phyloP scores from a whole-genome alignment of 2,888 invertebrate genomes.

The Galerucella pusilla region DNA sequence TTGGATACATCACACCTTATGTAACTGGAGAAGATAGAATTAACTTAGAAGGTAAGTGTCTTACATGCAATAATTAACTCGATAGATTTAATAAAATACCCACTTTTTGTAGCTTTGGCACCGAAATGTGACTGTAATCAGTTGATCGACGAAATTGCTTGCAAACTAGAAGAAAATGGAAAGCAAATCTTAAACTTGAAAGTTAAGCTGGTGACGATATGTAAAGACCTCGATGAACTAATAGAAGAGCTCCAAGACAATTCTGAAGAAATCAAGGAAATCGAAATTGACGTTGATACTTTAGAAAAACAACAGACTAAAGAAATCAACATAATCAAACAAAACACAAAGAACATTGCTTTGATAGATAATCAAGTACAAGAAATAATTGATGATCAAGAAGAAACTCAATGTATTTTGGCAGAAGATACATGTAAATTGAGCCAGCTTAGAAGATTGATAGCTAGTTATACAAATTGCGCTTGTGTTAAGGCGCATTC shows the following conservation, averaged over 20 bases:
- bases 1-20: slow-evolving; percentile 7
- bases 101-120: background rate
- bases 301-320: background rate
- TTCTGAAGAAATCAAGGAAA: background rate
- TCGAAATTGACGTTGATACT: background rate
- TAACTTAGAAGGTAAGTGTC: background rate
- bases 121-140: slow-evolving; percentile 7
- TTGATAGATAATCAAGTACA: background rate
- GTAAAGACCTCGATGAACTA: background rate
- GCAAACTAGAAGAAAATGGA: background rate
- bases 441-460: background rate
- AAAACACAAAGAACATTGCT: background rate
- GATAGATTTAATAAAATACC: background rate
- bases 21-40: background rate
- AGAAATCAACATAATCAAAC: background rate
- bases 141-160: background rate
- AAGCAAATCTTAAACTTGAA: background rate
- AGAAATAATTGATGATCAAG: background rate
- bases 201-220: background rate
- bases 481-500: background rate
- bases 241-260: background rate
- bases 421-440: background rate
- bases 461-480: slow-evolving; percentile 5
- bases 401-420: background rate
- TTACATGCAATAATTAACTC: background rate